Percentiles rank a stretch among this genome's conserved stretches.
Evolutionary conservation across 2,797 vertebrate genomes (phyloP).

Genomic region (Orestias chungarensis): DNA sequence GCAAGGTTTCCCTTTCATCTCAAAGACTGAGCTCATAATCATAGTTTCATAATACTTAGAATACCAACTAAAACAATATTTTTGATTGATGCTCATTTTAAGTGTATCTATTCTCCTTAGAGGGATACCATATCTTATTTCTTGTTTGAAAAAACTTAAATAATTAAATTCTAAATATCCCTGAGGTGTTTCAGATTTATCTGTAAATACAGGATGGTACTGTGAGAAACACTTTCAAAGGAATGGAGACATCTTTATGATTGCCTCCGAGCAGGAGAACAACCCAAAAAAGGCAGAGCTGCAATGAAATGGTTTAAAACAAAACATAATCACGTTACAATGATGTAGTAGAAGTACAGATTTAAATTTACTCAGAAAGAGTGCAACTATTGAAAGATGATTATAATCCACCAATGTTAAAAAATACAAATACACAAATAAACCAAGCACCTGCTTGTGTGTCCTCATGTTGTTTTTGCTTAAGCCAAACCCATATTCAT

Average conservation of each 20-base stretch:
- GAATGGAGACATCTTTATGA: not conserved
- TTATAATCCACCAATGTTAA: too few relatives aligned
- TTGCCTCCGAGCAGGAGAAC: not conserved
- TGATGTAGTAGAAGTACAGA: not conserved
- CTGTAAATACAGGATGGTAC: not conserved
- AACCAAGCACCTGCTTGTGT: constrained; percentile 71
- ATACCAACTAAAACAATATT: too few relatives aligned
- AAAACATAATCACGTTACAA: not conserved
- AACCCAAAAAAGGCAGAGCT: not conserved
- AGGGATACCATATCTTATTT: not conserved
- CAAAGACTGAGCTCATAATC: too few relatives aligned
- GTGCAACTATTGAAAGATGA: not conserved
- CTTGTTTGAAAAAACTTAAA: not conserved
- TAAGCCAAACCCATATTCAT: constrained; percentile 59
- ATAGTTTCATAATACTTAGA: too few relatives aligned
- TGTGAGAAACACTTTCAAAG: not conserved
- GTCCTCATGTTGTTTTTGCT: constrained; percentile 72
- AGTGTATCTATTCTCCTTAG: not conserved
- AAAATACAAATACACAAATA: constrained; percentile 68
- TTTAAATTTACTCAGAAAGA: not conserved
- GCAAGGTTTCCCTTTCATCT: too few relatives aligned
- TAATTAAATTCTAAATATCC: not conserved
- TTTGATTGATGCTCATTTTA: not conserved
- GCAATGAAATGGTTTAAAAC: not conserved
- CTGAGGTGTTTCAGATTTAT: not conserved